Conservation (phyloP, 30 jellyfish, hydroid and myxozoan species). For the Pelagia noctiluca region DNA sequence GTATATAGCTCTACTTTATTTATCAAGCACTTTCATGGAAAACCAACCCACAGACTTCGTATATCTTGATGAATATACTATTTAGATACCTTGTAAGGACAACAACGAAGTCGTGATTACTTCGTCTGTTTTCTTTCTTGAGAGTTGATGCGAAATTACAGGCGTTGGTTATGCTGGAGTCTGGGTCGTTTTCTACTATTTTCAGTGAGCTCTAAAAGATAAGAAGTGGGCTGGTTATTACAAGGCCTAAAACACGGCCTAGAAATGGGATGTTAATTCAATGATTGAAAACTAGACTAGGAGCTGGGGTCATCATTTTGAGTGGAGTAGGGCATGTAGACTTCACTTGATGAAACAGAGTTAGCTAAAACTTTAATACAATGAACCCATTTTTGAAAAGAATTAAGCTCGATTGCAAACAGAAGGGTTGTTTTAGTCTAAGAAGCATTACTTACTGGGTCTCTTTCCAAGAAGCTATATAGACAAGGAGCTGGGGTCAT, state of each 20-base stretch:
- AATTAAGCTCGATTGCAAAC: no score
- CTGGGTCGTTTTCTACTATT: constrained; percentile 74
- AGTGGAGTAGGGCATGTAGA: no score
- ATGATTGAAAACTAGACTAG: background rate
- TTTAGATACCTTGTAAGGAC: constrained; percentile 72
- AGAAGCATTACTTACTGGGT: constrained; percentile 79
- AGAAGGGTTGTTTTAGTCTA: no score
- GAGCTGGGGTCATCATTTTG: background rate
- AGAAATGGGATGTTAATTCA: background rate
- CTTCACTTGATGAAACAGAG: no score
- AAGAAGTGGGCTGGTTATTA: background rate
- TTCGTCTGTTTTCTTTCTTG: constrained; percentile 17
- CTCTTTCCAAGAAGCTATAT: constrained; percentile 3
- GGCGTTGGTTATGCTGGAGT: constrained; percentile 75
- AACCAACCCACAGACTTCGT: no score
- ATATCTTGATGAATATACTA: no score
- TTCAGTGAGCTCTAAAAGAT: constrained; percentile 52
- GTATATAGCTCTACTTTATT: no score
- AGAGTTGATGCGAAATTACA: constrained; percentile 62
- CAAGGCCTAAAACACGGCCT: background rate
- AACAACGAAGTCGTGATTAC: constrained; percentile 54
- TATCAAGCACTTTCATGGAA: no score
- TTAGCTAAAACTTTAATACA: no score
- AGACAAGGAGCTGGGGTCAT: background rate
- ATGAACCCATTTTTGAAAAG: no score